Percentiles rank a stretch among this genome's conserved stretches.
These are phyloP conservation scores for Eucidaris tribuloides DNA, from an alignment of 35 echinoderm and acorn worm genomes.

Conservation along the genomic window DNA sequence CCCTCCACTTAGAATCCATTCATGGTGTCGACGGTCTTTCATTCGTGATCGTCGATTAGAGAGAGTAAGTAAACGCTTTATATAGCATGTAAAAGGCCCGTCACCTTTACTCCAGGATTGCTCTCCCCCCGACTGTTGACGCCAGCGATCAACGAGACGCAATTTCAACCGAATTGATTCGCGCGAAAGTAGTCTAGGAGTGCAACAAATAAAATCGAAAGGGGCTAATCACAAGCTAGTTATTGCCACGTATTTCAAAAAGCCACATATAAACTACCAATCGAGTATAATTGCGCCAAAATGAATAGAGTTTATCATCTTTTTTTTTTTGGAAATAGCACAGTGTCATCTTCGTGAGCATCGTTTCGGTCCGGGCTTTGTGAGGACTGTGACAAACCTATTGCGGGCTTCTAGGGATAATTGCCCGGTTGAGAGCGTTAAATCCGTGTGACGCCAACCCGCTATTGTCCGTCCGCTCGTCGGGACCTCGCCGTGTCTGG, in stretches of 20 bases:
- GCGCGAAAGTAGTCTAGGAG: conserved; percentile 5
- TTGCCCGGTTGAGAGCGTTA: conserved; percentile 17
- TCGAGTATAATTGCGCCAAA: conserved; percentile 24
- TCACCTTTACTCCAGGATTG: not conserved
- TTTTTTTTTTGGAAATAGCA: not conserved
- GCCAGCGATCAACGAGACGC: not conserved
- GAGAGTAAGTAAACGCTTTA: conserved; percentile 22
- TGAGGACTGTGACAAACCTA: not conserved
- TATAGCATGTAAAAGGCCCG: not conserved
- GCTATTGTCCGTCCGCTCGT: not conserved
- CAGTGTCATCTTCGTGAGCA: not conserved
- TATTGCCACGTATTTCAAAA: not conserved
- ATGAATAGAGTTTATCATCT: conserved; percentile 24
- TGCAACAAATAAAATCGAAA: not conserved
- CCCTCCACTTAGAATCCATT: not conserved
- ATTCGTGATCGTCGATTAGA: conserved; percentile 17
- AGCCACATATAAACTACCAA: conserved; percentile 23
- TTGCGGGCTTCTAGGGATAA: conserved; percentile 1
- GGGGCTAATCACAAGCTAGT: not conserved
- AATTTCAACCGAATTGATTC: conserved; percentile 23
- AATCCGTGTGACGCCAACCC: conserved; percentile 7
- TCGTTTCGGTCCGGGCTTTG: not conserved
- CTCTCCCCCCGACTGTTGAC: not conserved
- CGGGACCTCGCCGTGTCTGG: conserved; percentile 9
- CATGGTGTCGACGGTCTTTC: not conserved